Evolutionary conservation across 2,113 vertebrate genomes (phyloP), one percentile per base, ranked within the genome.

Genomic region (Ariopsis seemanni): DNA sequence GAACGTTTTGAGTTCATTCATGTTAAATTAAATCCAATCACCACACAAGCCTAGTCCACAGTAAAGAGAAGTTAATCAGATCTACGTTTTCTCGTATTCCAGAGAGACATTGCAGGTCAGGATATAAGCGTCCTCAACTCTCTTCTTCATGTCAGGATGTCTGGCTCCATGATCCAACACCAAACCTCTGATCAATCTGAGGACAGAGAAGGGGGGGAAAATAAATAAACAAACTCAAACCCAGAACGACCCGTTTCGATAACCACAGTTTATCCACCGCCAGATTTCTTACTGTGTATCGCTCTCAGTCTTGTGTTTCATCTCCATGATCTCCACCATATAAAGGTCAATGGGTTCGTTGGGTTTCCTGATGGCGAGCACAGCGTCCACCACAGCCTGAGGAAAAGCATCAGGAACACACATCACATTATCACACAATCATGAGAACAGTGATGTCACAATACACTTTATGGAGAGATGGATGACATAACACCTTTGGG

Each of bases 311-410:
- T 98, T 99, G 91, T 99, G 98, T 83, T 96, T 99, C 98, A 99
- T 99, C 92, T 99, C 98, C 97, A 99, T 99, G 62, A 99, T 99
- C 89, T 99, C 98, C 89, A 99, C 96, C 98, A 99, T 99, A 94
- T 95, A 98, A 65, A 99, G 96, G 89, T 99, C 98, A 57, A 98
- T 97, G 75, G 97, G 95, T 87, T 99, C 98, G 42, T 94, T 94
- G 55, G 96, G 95, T 89, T 96, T 97, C 62, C 93, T 93, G 81
- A 99, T 97, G 27, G 97, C 95, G 91, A 99, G 89, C 81, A 99
- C 95, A 83, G 98, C 97, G 89, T 99, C 98, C 9, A 99, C 98
- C 1, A 99, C 97, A 88, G 98, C 98, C 98, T 99, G 91, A 86
- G 42, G 20, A 15, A 65, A 48, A 0, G 5, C 2, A 74, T 74